These are phyloP conservation scores for Riparia riparia DNA, from an alignment of 2,113 vertebrate genomes.

Conservation along the genomic window DNA sequence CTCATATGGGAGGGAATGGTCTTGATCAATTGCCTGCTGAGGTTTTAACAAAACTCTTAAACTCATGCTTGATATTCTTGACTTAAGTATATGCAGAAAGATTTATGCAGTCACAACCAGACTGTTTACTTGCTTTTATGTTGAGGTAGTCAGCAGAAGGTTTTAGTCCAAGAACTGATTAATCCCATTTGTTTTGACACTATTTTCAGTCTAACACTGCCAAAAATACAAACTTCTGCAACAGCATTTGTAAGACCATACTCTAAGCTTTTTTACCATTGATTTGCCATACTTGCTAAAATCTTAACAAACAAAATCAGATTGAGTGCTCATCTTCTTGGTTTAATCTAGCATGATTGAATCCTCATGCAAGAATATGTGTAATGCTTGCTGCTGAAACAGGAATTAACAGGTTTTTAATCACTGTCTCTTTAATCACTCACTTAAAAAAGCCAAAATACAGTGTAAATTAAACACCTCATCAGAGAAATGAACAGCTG, in stretches of 20 bases:
- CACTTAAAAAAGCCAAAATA: neutral
- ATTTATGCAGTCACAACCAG: neutral
- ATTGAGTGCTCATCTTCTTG: neutral
- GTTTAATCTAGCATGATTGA: neutral
- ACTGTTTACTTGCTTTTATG: neutral
- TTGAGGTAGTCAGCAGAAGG: neutral
- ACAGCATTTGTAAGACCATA: neutral
- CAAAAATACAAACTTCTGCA: neutral
- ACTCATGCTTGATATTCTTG: neutral
- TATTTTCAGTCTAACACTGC: neutral
- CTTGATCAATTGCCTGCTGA: neutral
- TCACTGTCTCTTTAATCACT: neutral
- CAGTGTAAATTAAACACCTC: neutral
- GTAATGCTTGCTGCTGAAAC: neutral
- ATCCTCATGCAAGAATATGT: neutral
- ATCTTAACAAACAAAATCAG: neutral
- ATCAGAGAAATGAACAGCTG: neutral
- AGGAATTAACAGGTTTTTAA: neutral
- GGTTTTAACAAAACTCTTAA: neutral
- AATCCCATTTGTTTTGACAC: neutral
- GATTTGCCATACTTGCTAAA: neutral
- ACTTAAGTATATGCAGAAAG: neutral
- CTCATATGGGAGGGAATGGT: neutral
- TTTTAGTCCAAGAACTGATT: conserved; percentile 10
- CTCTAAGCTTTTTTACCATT: neutral